phyloP scores from a whole-genome alignment of 2,888 invertebrate genomes.

The Galerucella nymphaeae region DNA sequence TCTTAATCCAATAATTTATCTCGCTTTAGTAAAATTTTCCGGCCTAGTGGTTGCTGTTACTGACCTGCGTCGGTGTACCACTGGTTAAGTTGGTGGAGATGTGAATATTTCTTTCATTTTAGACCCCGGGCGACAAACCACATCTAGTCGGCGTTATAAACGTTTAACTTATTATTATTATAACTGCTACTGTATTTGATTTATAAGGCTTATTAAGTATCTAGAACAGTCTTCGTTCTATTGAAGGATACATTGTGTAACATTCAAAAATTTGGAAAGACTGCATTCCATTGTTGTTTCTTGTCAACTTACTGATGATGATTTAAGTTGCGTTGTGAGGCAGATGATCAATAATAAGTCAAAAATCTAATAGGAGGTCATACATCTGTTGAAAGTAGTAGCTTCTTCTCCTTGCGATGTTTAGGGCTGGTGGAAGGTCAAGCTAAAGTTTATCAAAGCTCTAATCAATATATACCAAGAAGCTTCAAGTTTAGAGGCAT shows the following conservation, averaged over 20 bases:
- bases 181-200: constrained; percentile 52
- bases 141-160: constrained; percentile 49
- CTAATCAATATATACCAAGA: no score
- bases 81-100: constrained; percentile 6
- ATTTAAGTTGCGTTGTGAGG: no score
- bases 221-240: constrained; percentile 20
- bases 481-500: no score
- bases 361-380: no score
- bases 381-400: no score
- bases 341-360: no score
- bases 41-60: background rate
- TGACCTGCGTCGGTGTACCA: background rate
- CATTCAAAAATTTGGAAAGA: background rate
- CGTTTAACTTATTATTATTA: constrained; percentile 50
- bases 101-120: constrained; percentile 21
- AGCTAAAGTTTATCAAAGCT: no score
- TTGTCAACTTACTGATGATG: no score
- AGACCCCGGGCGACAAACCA: constrained; percentile 53
- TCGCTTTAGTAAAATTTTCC: no score
- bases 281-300: background rate
- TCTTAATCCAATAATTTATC: no score
- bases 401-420: no score
- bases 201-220: constrained; percentile 50
- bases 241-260: background rate
- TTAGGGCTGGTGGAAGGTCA: no score